These are phyloP conservation scores for Hartigia nigra DNA, from an alignment of 2,888 invertebrate species.

Conservation along the genomic window DNA sequence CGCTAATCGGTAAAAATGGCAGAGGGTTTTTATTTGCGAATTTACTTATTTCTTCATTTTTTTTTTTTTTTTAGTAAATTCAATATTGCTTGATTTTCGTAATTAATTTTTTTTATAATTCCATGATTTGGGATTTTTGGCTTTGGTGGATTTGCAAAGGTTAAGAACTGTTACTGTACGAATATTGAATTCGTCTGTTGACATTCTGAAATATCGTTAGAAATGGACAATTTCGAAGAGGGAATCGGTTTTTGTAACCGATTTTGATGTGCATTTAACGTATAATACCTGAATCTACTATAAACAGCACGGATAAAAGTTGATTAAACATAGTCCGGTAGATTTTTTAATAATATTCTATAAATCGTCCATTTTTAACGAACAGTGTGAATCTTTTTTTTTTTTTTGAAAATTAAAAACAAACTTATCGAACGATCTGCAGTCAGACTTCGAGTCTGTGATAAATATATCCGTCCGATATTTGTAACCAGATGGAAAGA, in stretches of 20 bases:
- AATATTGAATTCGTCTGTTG: not conserved
- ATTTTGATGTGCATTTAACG: not conserved
- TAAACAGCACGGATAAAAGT: not conserved
- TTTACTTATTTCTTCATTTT: constrained; percentile 26
- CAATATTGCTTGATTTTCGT: constrained; percentile 46
- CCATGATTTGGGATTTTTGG: not conserved
- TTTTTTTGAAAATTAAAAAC: not conserved
- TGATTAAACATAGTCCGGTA: not conserved
- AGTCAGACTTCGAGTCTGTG: not conserved
- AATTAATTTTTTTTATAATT: constrained; percentile 28
- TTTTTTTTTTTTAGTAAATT: constrained; percentile 51
- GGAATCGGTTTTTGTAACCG: not conserved
- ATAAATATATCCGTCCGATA: not conserved
- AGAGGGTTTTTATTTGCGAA: constrained; percentile 44
- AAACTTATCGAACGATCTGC: not conserved
- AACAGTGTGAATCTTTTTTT: not conserved
- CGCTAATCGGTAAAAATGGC: constrained; percentile 42
- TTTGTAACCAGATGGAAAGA: not conserved
- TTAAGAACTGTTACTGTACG: not conserved
- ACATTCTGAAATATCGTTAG: not conserved
- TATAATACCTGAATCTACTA: not conserved
- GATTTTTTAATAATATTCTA: not conserved
- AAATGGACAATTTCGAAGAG: not conserved
- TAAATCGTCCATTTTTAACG: not conserved
- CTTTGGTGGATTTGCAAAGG: not conserved